A percentile compares a stretch with the other conserved stretches of the same genome.
Evolutionary conservation across 2,113 vertebrate species (phyloP).

Genomic region (Colinus virginianus): DNA sequence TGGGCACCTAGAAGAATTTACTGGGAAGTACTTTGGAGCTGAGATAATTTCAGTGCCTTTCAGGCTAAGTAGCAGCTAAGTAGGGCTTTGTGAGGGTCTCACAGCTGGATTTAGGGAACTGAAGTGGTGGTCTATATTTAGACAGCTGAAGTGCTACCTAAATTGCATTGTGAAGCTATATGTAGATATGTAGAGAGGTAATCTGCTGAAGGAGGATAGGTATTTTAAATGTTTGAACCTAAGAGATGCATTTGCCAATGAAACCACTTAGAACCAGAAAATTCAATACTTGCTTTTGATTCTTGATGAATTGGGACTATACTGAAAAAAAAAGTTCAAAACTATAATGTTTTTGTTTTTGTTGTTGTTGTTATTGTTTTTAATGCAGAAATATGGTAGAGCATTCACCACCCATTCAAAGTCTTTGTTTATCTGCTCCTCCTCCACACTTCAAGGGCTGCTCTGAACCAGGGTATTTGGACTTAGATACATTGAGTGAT

Average conservation of each 20-base stretch:
- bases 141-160: not conserved
- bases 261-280: not conserved
- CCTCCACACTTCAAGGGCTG: rapidly evolving
- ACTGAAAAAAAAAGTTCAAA: not conserved
- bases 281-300: not conserved
- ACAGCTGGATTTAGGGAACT: conserved; percentile 12
- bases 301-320: not conserved
- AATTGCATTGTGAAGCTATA: not conserved
- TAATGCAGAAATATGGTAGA: not conserved
- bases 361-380: not conserved
- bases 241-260: not conserved
- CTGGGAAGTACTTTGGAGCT: not conserved
- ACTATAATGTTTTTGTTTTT: not conserved
- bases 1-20: not conserved
- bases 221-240: not conserved
- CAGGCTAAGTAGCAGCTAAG: conserved; percentile 21
- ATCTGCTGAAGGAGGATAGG: not conserved
- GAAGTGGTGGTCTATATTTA: conserved; percentile 17
- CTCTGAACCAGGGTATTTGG: not conserved
- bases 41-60: conserved; percentile 12
- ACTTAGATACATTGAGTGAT: not conserved
- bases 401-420: not conserved
- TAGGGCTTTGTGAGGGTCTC: conserved; percentile 32
- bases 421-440: not conserved
- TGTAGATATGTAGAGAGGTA: not conserved